Percentiles rank a stretch among this genome's conserved stretches.
These are phyloP conservation scores for Charadrius vociferus DNA, from an alignment of 2,113 vertebrate species.

Conservation along the genomic window DNA sequence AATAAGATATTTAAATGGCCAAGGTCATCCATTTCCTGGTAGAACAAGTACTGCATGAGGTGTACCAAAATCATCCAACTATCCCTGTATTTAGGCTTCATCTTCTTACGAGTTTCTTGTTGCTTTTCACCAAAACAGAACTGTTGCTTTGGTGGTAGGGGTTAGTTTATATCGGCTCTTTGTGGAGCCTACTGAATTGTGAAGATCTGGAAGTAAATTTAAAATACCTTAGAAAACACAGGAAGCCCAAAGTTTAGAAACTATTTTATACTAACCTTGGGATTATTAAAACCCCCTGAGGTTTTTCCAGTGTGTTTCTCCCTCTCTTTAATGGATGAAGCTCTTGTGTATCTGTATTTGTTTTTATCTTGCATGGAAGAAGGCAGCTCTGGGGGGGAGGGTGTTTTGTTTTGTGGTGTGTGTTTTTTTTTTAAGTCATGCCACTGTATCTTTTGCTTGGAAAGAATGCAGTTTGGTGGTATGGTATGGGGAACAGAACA, in stretches of 20 bases:
- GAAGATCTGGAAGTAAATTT: not conserved
- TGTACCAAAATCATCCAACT: not conserved
- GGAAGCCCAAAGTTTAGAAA: not conserved
- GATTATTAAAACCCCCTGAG: not conserved
- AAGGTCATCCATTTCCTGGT: not conserved
- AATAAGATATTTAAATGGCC: not conserved
- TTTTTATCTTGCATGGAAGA: not conserved
- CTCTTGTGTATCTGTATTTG: not conserved
- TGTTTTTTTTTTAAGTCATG: not conserved
- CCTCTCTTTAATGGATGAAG: not conserved
- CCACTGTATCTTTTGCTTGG: not conserved
- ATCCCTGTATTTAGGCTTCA: not conserved
- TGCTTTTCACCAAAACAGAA: not conserved
- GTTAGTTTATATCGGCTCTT: not conserved
- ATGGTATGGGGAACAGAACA: not conserved
- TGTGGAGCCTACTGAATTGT: not conserved
- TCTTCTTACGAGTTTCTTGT: not conserved
- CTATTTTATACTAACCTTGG: not conserved
- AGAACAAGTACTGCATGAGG: not conserved
- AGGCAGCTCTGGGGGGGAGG: not conserved
- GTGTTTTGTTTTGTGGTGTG: not conserved
- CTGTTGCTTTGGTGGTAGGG: not conserved
- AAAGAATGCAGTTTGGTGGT: slow-evolving; percentile 6
- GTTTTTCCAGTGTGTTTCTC: not conserved
- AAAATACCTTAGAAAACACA: not conserved